A percentile compares a stretch with the other conserved stretches of the same genome.
phyloP scores from a whole-genome alignment of 2,888 invertebrate genomes.

The Pseudococcus viburni region DNA sequence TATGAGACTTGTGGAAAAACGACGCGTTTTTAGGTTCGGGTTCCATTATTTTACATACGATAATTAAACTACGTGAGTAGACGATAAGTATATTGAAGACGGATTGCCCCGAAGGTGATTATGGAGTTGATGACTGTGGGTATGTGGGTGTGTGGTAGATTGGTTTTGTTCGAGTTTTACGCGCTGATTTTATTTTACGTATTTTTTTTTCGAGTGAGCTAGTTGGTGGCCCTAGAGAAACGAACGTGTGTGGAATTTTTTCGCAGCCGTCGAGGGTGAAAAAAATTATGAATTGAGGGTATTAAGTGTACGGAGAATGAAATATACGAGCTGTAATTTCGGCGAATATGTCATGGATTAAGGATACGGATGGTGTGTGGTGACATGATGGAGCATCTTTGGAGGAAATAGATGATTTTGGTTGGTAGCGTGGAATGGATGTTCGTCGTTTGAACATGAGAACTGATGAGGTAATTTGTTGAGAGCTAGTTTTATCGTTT shows the following conservation, averaged over 20 bases:
- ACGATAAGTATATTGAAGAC: background rate
- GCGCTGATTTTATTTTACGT: background rate
- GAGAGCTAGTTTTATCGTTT: too few species aligned
- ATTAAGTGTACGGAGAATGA: background rate
- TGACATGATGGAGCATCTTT: background rate
- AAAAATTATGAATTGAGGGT: slow-evolving; percentile 1
- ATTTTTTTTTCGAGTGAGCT: background rate
- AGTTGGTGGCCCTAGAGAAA: background rate
- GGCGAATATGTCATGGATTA: slow-evolving; percentile 24
- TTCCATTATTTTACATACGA: background rate
- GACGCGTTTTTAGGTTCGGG: background rate
- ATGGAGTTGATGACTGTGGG: background rate
- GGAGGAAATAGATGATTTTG: background rate
- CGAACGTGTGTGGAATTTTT: slow-evolving; percentile 8
- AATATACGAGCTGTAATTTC: background rate
- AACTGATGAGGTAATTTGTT: too few species aligned
- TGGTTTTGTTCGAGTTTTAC: background rate
- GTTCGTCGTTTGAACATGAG: too few species aligned
- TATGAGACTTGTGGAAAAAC: background rate
- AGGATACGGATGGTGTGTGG: background rate
- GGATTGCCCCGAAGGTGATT: slow-evolving; percentile 22
- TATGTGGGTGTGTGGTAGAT: background rate
- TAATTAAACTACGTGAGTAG: slow-evolving; percentile 6
- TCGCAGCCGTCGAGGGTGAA: background rate
- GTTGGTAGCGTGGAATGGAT: too few species aligned